phyloP scores from a whole-genome alignment of 2,113 vertebrate genomes.

The Ctenomys sociabilis region DNA sequence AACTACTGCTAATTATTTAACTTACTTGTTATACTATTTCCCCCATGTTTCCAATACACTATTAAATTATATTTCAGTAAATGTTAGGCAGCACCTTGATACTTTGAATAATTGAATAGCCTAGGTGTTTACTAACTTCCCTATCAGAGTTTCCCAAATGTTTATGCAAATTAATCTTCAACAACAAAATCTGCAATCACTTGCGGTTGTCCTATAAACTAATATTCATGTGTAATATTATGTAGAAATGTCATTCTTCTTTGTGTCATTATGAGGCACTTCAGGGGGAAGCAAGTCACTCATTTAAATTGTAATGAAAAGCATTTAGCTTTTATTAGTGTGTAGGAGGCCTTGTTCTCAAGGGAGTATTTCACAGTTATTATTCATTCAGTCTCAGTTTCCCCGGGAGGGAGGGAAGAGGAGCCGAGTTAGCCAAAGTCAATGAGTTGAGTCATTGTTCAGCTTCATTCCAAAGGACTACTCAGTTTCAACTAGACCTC shows the following conservation, averaged over 20 bases:
- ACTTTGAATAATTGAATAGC: conserved; percentile 41
- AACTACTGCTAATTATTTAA: conserved; percentile 21
- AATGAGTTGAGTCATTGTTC: conserved; percentile 65
- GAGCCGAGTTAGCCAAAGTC: conserved; percentile 12
- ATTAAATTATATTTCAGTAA: conserved; percentile 17
- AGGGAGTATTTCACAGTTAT: conserved; percentile 61
- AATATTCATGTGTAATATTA: conserved; percentile 30
- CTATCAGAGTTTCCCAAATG: not conserved
- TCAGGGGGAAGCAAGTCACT: conserved; percentile 34
- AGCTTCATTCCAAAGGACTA: conserved; percentile 25
- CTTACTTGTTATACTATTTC: not conserved
- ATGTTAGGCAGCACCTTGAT: not conserved
- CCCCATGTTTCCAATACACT: not conserved
- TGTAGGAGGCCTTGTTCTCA: conserved; percentile 65
- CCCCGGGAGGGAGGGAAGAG: conserved; percentile 21
- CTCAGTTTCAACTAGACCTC: conserved; percentile 47
- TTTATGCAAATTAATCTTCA: conserved; percentile 61
- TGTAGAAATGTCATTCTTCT: conserved; percentile 47
- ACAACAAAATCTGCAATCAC: conserved; percentile 15
- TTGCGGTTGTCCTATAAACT: conserved; percentile 19
- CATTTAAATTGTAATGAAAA: conserved; percentile 63
- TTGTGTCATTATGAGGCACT: not conserved
- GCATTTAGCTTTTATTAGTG: conserved; percentile 72
- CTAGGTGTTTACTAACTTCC: conserved; percentile 33
- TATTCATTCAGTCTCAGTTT: conserved; percentile 63